Base-by-base conservation (phyloP, 2,113 vertebrate species). In the Oncorhynchus gorbuscha region DNA sequence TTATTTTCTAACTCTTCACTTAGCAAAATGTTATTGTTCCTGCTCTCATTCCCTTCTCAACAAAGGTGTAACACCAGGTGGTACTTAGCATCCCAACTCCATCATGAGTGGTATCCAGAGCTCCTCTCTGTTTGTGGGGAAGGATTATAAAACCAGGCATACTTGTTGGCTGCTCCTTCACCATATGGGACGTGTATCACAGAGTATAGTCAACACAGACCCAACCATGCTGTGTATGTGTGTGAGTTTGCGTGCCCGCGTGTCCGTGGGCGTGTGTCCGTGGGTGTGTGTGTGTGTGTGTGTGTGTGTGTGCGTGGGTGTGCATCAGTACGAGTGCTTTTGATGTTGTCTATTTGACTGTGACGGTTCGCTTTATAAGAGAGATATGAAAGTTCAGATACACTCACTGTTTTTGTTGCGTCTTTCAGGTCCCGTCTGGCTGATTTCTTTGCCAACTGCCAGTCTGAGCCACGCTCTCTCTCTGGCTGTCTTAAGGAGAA, bases 381-480 rank as follows among this genome's bases (percentile, higher is more conserved):
- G 51, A 5, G 51, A 18, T 55, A 16, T 5, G 12, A 14, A 55
- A 55, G 51, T 14, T 55, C 16, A 55, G 13, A 55, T 18, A 55
- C 51, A 55, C 51, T 16, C 51, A 55, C 51, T 55, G 51, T 45
- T 45, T 45, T 9, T 45, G 39, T 45, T 45, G 39, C 86, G 72
- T 67, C 20, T 93, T 89, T 39, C 87, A 99, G 97, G 93, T 99
- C 97, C 84, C 96, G 97, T 82, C 93, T 99, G 77, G 97, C 97
- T 69, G 97, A 99, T 89, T 99, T 98, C 91, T 95, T 98, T 89
- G 95, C 95, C 77, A 97, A 95, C 94, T 99, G 97, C 93, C 97
- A 98, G 88, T 95, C 97, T 0, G 97, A 99, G 86, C 88, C 91
- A 72, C 96, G 93, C 77, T 96, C 97, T 39, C 90, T 94, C 82